phyloP scores from a whole-genome alignment of 2,113 vertebrate species.

The human region GRCh38 chr11:84981001-84981500 shows the following conservation, averaged over 20 bases:
- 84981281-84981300: not conserved
- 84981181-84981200: not conserved
- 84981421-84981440: not conserved
- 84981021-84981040: not conserved
- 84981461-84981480: not conserved
- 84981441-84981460: not conserved
- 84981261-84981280: not conserved
- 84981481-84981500: not conserved
- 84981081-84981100: not conserved
- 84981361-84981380: not conserved
- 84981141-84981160: not conserved
- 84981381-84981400: not conserved
- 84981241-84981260: not conserved
- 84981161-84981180: constrained; percentile 5
- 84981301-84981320: not conserved
- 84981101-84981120: not conserved
- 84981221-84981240: not conserved
- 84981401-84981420: not conserved
- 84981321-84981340: not conserved
- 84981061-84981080: not conserved
- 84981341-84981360: not conserved
- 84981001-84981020: not conserved
- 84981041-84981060: not conserved
- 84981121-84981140: not conserved
- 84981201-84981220: not conserved